Evolutionary conservation across 2,797 vertebrate genomes (phyloP).

Genomic region (Enteromius viviparus): DNA sequence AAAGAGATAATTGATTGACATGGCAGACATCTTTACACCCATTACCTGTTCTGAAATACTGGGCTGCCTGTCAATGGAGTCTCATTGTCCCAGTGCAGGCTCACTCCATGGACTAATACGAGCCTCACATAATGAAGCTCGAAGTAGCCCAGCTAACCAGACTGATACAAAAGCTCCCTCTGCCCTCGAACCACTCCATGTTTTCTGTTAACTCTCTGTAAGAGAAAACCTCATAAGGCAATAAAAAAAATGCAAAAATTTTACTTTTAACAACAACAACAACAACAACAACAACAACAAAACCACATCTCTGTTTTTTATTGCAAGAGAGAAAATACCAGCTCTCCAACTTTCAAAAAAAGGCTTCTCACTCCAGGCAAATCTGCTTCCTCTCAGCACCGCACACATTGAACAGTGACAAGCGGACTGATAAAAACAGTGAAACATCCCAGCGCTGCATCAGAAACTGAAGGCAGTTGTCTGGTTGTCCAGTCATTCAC

Average conservation of each 20-base stretch:
- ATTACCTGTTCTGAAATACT: too few species aligned
- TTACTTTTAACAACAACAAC: neutral
- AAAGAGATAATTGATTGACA: too few species aligned
- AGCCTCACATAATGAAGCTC: too few species aligned
- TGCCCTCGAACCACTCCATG: neutral
- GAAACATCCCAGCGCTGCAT: neutral
- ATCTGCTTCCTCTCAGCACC: slow-evolving; percentile 7
- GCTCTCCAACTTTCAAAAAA: neutral
- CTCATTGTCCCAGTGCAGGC: too few species aligned
- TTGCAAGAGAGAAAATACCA: neutral
- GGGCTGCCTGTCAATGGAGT: too few species aligned
- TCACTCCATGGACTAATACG: too few species aligned
- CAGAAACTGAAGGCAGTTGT: neutral
- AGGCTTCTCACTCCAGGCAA: neutral
- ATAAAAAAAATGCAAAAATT: neutral
- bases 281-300: neutral
- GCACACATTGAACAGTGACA: slow-evolving; percentile 1
- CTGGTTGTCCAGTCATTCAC: slow-evolving; percentile 11
- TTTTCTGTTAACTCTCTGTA: neutral
- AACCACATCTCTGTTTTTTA: neutral
- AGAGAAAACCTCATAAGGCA: neutral
- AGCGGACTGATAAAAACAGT: slow-evolving; percentile 1
- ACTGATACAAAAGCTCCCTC: too few species aligned
- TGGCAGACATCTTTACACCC: too few species aligned
- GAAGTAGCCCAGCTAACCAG: too few species aligned